A percentile compares a stretch with the other conserved stretches of the same genome.
phyloP scores from a whole-genome alignment of 2,888 invertebrate genomes.

The Pristionchus exspectatus region DNA sequence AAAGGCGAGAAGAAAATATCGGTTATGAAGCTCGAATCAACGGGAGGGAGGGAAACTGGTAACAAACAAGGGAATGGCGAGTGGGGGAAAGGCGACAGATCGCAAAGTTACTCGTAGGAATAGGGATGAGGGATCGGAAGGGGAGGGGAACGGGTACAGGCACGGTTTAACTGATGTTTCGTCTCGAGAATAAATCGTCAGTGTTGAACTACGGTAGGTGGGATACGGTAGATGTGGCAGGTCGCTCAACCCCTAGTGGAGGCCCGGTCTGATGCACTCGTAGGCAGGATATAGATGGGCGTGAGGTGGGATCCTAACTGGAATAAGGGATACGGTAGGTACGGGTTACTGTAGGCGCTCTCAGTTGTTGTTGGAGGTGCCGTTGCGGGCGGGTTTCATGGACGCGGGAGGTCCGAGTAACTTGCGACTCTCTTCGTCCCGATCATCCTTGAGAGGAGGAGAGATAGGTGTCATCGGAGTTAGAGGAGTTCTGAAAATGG shows the following conservation, averaged over 20 bases:
- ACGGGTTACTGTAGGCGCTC: background rate
- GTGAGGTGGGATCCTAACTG: background rate
- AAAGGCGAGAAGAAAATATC: background rate
- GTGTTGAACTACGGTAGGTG: background rate
- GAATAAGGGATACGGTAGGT: background rate
- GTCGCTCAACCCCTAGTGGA: background rate
- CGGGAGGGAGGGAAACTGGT: background rate
- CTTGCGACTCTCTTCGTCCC: constrained; percentile 22
- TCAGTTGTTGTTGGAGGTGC: constrained; percentile 11
- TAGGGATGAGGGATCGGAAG: background rate
- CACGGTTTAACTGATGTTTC: background rate
- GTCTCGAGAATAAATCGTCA: background rate
- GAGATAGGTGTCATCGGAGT: constrained; percentile 40
- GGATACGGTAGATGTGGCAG: background rate
- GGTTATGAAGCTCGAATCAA: constrained; percentile 26
- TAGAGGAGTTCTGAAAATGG: constrained; percentile 18
- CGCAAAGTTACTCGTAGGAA: background rate
- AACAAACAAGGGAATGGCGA: constrained; percentile 21
- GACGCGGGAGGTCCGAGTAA: constrained; percentile 5
- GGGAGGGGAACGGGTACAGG: background rate
- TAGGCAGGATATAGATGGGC: background rate
- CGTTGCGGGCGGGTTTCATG: background rate
- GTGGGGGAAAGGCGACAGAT: constrained; percentile 36
- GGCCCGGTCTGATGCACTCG: constrained; percentile 7
- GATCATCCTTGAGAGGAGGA: constrained; percentile 10